Percentiles rank a stretch among this genome's conserved stretches.
These are phyloP conservation scores for Meloidogyne floridensis DNA, from an alignment of 1,140 invertebrate genomes.

Conservation along the genomic window DNA sequence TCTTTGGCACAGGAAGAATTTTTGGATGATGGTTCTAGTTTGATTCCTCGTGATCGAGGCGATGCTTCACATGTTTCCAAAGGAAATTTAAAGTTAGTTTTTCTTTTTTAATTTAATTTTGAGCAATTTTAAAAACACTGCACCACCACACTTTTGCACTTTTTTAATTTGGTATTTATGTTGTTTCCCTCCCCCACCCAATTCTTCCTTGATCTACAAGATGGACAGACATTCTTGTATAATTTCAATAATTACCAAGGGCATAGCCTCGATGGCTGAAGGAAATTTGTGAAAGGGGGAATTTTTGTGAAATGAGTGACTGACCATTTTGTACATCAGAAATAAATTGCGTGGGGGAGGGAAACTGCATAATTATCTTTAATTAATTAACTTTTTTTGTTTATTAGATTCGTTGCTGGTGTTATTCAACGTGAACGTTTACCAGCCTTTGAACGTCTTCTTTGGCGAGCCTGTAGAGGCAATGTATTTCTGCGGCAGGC, in stretches of 20 bases:
- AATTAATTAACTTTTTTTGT: not conserved
- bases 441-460: slow-evolving; percentile 92
- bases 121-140: not conserved
- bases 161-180: not conserved
- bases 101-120: not conserved
- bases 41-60: slow-evolving; percentile 51
- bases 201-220: too few species aligned
- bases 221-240: too few species aligned
- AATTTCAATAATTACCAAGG: too few species aligned
- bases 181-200: too few species aligned
- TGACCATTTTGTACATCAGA: too few species aligned
- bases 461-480: slow-evolving; percentile 93
- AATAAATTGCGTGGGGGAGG: too few species aligned
- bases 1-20: slow-evolving; percentile 52
- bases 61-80: slow-evolving; percentile 35
- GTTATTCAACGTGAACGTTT: slow-evolving; percentile 80
- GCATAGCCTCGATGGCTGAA: too few species aligned
- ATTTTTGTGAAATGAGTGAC: too few species aligned
- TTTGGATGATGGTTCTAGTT: slow-evolving; percentile 38
- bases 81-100: slow-evolving; percentile 55
- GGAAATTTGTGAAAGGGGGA: too few species aligned
- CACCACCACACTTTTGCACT: not conserved
- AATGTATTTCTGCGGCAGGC: slow-evolving; percentile 86
- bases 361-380: too few species aligned
- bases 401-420: slow-evolving; percentile 70